These are phyloP conservation scores for Pseudanteris insignis DNA, from an alignment of 2,888 invertebrate species.

Conservation along the genomic window DNA sequence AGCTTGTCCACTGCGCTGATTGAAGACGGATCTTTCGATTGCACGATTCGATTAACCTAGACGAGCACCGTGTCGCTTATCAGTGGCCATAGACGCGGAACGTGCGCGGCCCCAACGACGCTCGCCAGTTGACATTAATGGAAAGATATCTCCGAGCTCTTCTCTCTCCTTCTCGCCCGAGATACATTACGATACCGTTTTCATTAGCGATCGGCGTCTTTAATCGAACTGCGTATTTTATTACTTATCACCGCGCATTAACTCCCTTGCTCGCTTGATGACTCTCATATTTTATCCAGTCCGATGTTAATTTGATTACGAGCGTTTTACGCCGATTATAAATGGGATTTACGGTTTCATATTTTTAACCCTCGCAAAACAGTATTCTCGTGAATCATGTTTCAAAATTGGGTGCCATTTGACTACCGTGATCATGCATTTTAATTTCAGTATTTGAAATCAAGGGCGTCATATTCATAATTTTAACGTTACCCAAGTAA, in stretches of 20 bases:
- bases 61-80: constrained; percentile 26
- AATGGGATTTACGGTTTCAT: too few species aligned
- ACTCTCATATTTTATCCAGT: constrained; percentile 22
- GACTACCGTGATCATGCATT: too few species aligned
- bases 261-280: constrained; percentile 11
- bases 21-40: constrained; percentile 31
- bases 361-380: too few species aligned
- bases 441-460: too few species aligned
- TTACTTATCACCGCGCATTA: constrained; percentile 27
- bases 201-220: constrained; percentile 33
- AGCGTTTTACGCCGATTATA: constrained; percentile 6
- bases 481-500: too few species aligned
- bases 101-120: constrained; percentile 25
- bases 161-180: neutral
- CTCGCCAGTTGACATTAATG: constrained; percentile 36
- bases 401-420: too few species aligned
- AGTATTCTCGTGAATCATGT: too few species aligned
- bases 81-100: constrained; percentile 15
- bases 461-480: too few species aligned
- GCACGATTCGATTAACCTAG: constrained; percentile 39
- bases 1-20: constrained; percentile 14
- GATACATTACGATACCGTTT: constrained; percentile 22
- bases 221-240: constrained; percentile 34
- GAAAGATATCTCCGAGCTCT: constrained; percentile 14
- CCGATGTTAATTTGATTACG: constrained; percentile 30